A percentile compares a stretch with the other conserved stretches of the same genome.
Evolutionary conservation across 2,797 vertebrate species (phyloP).

Genomic region (Sardinella longiceps): DNA sequence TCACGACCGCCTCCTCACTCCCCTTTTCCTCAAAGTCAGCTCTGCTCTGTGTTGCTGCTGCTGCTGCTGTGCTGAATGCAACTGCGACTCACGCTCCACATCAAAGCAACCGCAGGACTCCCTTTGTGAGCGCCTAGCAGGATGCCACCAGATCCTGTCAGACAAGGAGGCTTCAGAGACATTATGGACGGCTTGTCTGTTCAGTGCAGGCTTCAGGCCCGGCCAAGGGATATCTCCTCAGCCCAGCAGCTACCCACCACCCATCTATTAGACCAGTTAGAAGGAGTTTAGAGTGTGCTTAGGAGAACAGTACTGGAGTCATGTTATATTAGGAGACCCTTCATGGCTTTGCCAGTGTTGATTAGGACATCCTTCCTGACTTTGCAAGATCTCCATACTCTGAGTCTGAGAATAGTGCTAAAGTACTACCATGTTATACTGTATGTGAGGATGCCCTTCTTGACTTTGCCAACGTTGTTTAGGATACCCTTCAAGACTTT

Average conservation of each 20-base stretch:
- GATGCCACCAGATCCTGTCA: background rate
- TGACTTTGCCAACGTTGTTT: background rate
- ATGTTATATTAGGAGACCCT: no score
- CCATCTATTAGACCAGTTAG: background rate
- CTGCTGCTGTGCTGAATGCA: background rate
- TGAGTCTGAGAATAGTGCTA: no score
- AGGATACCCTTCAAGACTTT: background rate
- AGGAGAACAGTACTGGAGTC: no score
- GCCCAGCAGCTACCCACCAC: background rate
- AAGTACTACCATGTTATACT: no score
- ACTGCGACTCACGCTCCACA: background rate
- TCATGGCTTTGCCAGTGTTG: no score
- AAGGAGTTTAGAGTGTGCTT: no score
- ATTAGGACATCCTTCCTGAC: no score
- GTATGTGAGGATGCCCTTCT: no score
- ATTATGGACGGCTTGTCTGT: background rate
- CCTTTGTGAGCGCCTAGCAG: background rate
- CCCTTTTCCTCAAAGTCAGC: background rate
- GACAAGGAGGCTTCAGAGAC: background rate
- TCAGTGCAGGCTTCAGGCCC: background rate
- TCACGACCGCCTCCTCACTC: slow-evolving; percentile 4
- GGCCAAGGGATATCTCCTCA: background rate
- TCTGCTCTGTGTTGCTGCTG: no score
- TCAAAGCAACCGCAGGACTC: background rate
- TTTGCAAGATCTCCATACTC: no score